Base-by-base conservation (phyloP, 2,888 invertebrate genomes). In the Cryptocephalus primarius region DNA sequence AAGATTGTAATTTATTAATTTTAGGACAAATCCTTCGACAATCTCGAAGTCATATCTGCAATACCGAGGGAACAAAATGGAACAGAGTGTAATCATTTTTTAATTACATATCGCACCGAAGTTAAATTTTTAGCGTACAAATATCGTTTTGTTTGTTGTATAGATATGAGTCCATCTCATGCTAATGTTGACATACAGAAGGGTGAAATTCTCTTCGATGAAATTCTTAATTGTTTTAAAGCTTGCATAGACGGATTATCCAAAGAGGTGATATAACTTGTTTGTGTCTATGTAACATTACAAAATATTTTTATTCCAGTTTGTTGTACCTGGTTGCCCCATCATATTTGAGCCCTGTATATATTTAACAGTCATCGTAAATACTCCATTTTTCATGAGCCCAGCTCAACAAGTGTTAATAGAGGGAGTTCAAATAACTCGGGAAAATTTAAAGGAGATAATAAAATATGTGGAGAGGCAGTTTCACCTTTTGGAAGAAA, bases 141-240 rank as follows among this genome's bases (percentile, higher is more conserved):
- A 50, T 87, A 88, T 64, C 73, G 82, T 52, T 75, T 85, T 55
- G 85, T 83, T 41, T 85, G 83, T 63, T 81, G 85, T 56, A 71
- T 88, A 48, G 88, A 88, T 67, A 75, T 88, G 64, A 86, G 86
- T 63, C 85, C 87, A 9, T 87, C 87, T 1, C 75, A 82, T 48
- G 79, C 83, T 42, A 77, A 82, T 48, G 80, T 85, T 52, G 84
- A 80, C 63, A 75, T 76, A 56, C 74, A 78, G 58, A 72, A 75
- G 59, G 78, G 76, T 10, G 75, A 77, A 62, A 76, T 80, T 45
- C 72, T 80, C 49, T 75, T 80, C 54, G 80, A 80, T 62, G 77
- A 78, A 63, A 76, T 80, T 48, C 73, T 75, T 55, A 63, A 70
- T 50, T 74, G 76, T 45, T 72, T 79, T 44, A 75, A 74, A 60